Percentiles rank a stretch among this genome's conserved stretches.
Conservation (phyloP, 2,113 vertebrate genomes). For the Turnix velox region DNA sequence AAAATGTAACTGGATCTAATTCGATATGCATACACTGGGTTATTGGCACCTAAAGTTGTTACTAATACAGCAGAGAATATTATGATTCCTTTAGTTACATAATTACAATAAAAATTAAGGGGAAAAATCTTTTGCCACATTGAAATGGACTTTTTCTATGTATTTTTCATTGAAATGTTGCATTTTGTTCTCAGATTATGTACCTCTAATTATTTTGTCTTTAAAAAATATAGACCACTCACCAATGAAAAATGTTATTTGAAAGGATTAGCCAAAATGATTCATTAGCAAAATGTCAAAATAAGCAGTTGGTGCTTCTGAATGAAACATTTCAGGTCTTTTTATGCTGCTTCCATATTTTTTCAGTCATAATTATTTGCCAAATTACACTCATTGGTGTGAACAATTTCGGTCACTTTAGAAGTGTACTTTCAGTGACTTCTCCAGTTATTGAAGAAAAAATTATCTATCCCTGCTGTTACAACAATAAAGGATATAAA, state of each 20-base stretch:
- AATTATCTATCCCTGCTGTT: slow-evolving; percentile 8
- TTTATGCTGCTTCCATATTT: slow-evolving; percentile 25
- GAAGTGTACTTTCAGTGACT: not conserved
- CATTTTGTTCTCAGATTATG: not conserved
- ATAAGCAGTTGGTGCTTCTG: slow-evolving; percentile 45
- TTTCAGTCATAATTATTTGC: slow-evolving; percentile 29
- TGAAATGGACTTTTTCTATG: not conserved
- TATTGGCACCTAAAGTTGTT: not conserved
- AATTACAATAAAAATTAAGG: not conserved
- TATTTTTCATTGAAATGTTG: not conserved
- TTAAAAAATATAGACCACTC: not conserved
- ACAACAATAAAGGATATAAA: slow-evolving; percentile 18
- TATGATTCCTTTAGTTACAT: not conserved
- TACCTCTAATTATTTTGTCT: not conserved
- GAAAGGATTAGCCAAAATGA: slow-evolving; percentile 25
- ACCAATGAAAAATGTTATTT: not conserved
- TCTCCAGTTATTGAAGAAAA: slow-evolving; percentile 8
- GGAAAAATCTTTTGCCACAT: not conserved
- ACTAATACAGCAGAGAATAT: not conserved
- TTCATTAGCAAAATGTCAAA: slow-evolving; percentile 55
- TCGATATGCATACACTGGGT: not conserved
- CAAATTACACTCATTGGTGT: slow-evolving; percentile 16
- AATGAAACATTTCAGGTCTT: slow-evolving; percentile 33
- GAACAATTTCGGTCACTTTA: slow-evolving; percentile 32
- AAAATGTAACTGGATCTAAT: not conserved